Evolutionary conservation across 2,113 vertebrate species (phyloP), one percentile per base, ranked within the genome.

Genomic region (Gulo gulo): DNA sequence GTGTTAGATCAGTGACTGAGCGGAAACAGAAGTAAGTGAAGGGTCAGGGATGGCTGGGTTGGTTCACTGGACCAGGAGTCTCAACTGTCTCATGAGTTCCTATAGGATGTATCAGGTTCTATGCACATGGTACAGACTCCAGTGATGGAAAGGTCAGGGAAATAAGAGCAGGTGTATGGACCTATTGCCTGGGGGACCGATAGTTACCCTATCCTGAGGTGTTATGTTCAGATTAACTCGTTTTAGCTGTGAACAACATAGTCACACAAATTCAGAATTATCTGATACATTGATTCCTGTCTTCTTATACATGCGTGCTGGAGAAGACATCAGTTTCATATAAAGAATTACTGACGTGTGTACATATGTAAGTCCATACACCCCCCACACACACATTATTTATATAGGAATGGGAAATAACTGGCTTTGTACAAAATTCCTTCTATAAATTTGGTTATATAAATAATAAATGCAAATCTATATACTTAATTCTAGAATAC

Each of bases 401-500:
- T 34, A 10, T 94, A 76, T 52, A 90, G 42, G 47, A 63, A 63
- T 89, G 29, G 16, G 10, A 93, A 93, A 83, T 91, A 61, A 63
- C n/a, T 93, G 24, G n/a, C 91, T 95, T 93, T 88, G 7, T 94
- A 79, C 24, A 81, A 79, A 87, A 88, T 78, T 8, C 6, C 82
- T 95, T 71, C n/a, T 61, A 2, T 89, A 87, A 95, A 50, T 93
- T 88, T 88, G 12, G 4, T 63, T 96, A 42, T 88, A 39, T 82
- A 21, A 88, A 52, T 90, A 88, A 83, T 61, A 74, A 85, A 52
- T 96, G 29, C 15, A 83, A 80, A 76, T 69, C 55, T 94, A 61
- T 73, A 23, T 83, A n/a, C 79, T 94, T 95, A 90, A 87, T 98
- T 92, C 69, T 71, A 88, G 50, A 92, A 91, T 88, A 91, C 86